Conservation (phyloP, 2,888 invertebrate genomes). For the Hypolimnas misippus region DNA sequence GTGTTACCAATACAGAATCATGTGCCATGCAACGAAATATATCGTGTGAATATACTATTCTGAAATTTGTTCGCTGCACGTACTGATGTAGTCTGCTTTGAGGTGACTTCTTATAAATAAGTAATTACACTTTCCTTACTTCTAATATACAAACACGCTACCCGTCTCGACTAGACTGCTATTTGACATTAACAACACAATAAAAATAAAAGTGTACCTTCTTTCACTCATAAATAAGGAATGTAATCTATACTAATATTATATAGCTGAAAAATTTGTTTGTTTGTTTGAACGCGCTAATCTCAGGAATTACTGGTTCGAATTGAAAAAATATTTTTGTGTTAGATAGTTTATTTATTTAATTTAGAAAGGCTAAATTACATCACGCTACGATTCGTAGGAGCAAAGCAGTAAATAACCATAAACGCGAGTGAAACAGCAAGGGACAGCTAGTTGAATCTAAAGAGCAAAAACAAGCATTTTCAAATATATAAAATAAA, state of each 20-base stretch:
- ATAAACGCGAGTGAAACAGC: too few relatives aligned
- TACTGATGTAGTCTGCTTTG: conserved; percentile 40
- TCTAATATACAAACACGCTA: conserved; percentile 45
- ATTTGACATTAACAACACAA: conserved; percentile 25
- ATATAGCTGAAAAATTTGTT: too few relatives aligned
- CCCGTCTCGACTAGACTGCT: conserved; percentile 30
- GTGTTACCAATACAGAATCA: background rate
- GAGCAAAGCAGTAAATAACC: too few relatives aligned
- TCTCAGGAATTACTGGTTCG: too few relatives aligned
- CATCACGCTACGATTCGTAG: too few relatives aligned
- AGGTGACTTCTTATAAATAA: conserved; percentile 69
- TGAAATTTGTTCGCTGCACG: conserved; percentile 47
- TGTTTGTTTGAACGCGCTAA: too few relatives aligned
- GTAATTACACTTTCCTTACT: conserved; percentile 53
- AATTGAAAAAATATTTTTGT: too few relatives aligned
- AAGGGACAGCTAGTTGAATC: too few relatives aligned
- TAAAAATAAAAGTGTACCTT: conserved; percentile 1
- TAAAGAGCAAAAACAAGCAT: conserved; percentile 33
- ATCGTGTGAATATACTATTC: conserved; percentile 27
- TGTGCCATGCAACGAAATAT: background rate
- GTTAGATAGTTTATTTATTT: too few relatives aligned
- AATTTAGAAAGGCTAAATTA: too few relatives aligned
- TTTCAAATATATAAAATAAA: conserved; percentile 56
- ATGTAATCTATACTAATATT: too few relatives aligned
- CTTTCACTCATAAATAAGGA: too few relatives aligned